Percentiles rank a stretch among this genome's conserved stretches.
Conservation (phyloP, 2,888 invertebrate species). For the Chorisops tibialis region DNA sequence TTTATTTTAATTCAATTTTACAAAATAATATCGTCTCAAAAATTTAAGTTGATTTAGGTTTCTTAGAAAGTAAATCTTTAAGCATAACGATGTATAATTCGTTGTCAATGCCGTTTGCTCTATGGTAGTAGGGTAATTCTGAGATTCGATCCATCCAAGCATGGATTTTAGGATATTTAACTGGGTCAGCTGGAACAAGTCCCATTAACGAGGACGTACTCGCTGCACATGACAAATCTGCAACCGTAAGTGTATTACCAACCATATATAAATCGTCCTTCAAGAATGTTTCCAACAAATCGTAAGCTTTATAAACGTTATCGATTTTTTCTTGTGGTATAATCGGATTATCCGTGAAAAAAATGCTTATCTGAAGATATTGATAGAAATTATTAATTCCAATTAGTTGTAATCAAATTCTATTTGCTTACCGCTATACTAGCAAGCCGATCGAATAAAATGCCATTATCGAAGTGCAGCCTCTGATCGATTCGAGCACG, state of each 20-base stretch:
- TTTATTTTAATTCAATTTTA: too few relatives aligned
- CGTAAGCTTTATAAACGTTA: conserved; percentile 44
- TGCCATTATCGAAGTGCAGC: conserved; percentile 47
- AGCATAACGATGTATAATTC: conserved; percentile 3
- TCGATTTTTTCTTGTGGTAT: conserved; percentile 40
- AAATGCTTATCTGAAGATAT: conserved; percentile 6
- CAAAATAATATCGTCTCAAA: too few relatives aligned
- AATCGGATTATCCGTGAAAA: not conserved
- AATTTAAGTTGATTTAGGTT: too few relatives aligned
- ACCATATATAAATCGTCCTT: conserved; percentile 41
- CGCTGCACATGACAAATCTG: conserved; percentile 52
- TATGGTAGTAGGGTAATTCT: conserved; percentile 29
- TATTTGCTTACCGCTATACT: conserved; percentile 36
- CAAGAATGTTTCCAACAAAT: conserved; percentile 47
- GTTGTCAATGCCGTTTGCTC: conserved; percentile 34
- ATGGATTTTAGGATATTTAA: conserved; percentile 28
- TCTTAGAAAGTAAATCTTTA: not conserved
- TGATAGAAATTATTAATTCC: not conserved
- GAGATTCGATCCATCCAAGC: conserved; percentile 35
- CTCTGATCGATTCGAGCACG: conserved; percentile 49
- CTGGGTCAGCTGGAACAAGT: conserved; percentile 37
- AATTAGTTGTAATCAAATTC: not conserved
- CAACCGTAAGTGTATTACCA: conserved; percentile 46
- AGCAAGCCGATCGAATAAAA: conserved; percentile 43
- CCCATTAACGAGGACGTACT: conserved; percentile 37